Base-by-base conservation (phyloP, 2,113 vertebrate genomes). In the Lophius piscatorius region DNA sequence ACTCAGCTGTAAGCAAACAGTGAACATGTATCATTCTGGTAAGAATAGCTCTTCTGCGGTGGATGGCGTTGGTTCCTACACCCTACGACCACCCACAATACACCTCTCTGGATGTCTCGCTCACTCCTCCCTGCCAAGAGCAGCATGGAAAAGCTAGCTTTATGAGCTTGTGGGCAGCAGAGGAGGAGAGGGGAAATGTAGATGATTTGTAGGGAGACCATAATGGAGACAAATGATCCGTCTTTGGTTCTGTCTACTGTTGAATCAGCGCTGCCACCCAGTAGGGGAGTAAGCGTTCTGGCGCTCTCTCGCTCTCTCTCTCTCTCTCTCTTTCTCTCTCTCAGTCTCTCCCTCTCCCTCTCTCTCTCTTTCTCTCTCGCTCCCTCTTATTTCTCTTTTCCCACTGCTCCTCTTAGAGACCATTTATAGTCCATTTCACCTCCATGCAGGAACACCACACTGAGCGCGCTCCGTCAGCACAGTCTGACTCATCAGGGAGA, bases 211-310 rank as follows among this genome's bases (percentile, higher is more conserved):
- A 65, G 69, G 48, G 72, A 56, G 76, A 78, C 82, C 80, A 66
- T 82, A 86, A 88, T 87, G 68, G 77, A 87, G 85, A 84, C 82
- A 83, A 83, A 82, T 68, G 82, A 90, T 82, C 76, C 50, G 41
- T 81, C 82, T 77, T 54, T 22, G 70, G 78, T 78, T 76, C 75
- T 68, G 78, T 70, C 79, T 68, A 64, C 66, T 86, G 84, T 89
- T 88, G 80, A 88, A 85, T 86, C 84, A 89, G 74, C 69, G 16
- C 73, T 82, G 79, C 84, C 85, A 81, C 88, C 85, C 88, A 85
- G 86, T 55, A 38, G 56, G 45, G 42, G 65, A 56, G 74, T 63
- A 66, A 16, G 12, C 50, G 44, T 69, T 63, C 57, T 57, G 45
- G 60, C 44, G 64, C n/a, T n/a, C n/a, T n/a, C n/a, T n/a, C n/a